Evolutionary conservation across 1,140 invertebrate species (phyloP), one percentile per base, ranked within the genome.

Genomic region (Araneus ventricosus): DNA sequence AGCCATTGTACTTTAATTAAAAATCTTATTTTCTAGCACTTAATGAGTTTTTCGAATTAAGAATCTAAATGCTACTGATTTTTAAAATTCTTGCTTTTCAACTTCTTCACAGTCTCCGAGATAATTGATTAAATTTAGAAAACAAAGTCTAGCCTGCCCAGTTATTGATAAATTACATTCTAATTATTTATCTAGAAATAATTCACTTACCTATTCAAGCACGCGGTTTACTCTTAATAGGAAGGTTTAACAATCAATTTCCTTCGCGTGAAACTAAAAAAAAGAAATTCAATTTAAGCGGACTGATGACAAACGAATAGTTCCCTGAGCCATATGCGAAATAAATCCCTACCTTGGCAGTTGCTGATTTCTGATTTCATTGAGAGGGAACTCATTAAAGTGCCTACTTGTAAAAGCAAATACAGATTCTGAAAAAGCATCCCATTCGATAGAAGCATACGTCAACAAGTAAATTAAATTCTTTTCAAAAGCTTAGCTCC

Each of bases 381-480:
- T 52, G 17, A 24, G 30, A 59, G 3, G 34, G 41, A 90, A 34
- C 88, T 80, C 88, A 80, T 90, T 90, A 90, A 90, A 90, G 30
- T 61, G 80, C 24, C 41, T 57, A 20, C 88, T 90, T 59, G 52
- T 90, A 79, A 90, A 80, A 52, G 88, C 70, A 90, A 90, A 90
- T 90, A 90, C 57, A 90, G n/a, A 90, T 90, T 57, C 45, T 52
- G 52, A 80, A 90, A 90, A 90, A 80, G 41, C 45, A 30, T 80
- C 8, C 37, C 37, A 80, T 80, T 41, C 34, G 30, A 80, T 34
- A 59, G n/a, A 80, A 24, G 63, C 88, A 90, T 79, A 90, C 88
- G 88, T 90, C 88, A 90, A 90, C 70, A 80, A 90, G 70, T 90
- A 90, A 90, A 90, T 90, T 80, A 90, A 90, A 90, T 90, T 90